A percentile compares a stretch with the other conserved stretches of the same genome.
These are phyloP conservation scores for rat (Rattus norvegicus) DNA, from an alignment of 2,113 vertebrate species.

Conservation along the genomic window DNA sequence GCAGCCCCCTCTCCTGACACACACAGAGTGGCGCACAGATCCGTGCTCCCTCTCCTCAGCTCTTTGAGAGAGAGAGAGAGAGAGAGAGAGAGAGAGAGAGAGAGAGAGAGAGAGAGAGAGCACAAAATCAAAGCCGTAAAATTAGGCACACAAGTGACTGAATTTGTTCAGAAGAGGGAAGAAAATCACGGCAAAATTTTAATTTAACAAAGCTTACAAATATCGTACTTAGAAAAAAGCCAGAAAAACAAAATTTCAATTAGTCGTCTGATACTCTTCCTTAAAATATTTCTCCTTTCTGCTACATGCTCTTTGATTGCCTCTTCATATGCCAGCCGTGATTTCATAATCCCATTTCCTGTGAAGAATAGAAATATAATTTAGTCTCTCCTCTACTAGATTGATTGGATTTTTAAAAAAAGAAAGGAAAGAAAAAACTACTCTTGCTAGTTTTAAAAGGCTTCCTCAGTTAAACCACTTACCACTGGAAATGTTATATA, in stretches of 20 bases:
- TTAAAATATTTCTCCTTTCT: not conserved
- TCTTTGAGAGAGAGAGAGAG: not conserved
- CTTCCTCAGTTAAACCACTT: not conserved
- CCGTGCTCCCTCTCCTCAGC: not conserved
- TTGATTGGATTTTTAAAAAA: constrained; percentile 21
- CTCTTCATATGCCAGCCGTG: constrained; percentile 48
- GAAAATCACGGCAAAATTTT: not conserved
- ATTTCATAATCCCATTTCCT: constrained; percentile 25
- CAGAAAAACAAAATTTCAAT: constrained; percentile 35
- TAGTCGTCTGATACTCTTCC: not conserved
- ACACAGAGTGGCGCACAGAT: too few relatives aligned
- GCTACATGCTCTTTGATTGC: not conserved
- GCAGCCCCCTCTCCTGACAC: not conserved
- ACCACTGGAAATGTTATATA: constrained; percentile 4
- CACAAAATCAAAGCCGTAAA: not conserved
- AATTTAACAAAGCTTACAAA: not conserved
- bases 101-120: not conserved
- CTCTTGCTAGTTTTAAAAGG: constrained; percentile 14
- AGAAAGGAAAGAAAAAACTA: not conserved
- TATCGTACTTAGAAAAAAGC: not conserved
- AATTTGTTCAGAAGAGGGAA: not conserved
- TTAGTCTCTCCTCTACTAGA: constrained; percentile 40
- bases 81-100: constrained; percentile 1
- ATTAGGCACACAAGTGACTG: not conserved
- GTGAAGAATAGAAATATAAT: constrained; percentile 28